Percentiles rank a stretch among this genome's conserved stretches.
These are phyloP conservation scores for Matsumurasca onukii DNA, from an alignment of 1,140 invertebrate genomes.

Conservation along the genomic window DNA sequence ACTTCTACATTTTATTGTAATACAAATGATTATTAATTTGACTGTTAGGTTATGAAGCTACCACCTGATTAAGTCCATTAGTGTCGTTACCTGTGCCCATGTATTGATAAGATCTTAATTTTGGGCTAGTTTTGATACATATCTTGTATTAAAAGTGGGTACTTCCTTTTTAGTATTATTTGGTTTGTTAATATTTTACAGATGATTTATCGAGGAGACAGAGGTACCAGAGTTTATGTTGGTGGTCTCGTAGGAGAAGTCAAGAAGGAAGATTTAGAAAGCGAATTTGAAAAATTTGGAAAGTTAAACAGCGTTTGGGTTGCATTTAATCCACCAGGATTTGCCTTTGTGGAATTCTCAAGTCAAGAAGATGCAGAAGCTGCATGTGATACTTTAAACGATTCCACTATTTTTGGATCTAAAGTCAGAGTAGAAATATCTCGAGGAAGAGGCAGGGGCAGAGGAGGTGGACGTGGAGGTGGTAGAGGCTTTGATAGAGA, in stretches of 20 bases:
- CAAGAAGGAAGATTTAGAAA: conserved; percentile 85
- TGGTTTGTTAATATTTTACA: conserved; percentile 15
- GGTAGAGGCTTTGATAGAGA: conserved; percentile 55
- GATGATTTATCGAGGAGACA: conserved; percentile 18
- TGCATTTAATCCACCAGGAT: conserved; percentile 91
- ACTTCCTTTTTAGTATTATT: too few species aligned
- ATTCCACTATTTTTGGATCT: conserved; percentile 75
- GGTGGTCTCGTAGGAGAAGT: conserved; percentile 78
- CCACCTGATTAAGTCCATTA: too few species aligned
- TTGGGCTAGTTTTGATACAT: too few species aligned
- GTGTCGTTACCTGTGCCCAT: too few species aligned
- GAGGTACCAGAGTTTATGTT: conserved; percentile 76
- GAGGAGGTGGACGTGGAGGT: conserved; percentile 54
- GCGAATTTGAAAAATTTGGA: conserved; percentile 85
- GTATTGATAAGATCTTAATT: too few species aligned
- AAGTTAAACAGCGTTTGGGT: conserved; percentile 95
- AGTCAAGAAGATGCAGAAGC: conserved; percentile 92
- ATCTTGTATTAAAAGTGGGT: too few species aligned
- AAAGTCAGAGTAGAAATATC: conserved; percentile 82
- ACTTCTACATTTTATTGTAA: too few species aligned
- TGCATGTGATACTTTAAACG: conserved; percentile 89
- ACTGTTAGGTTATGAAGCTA: too few species aligned
- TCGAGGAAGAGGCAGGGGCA: conserved; percentile 62
- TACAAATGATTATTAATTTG: too few species aligned
- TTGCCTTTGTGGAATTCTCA: conserved; percentile 98